Conservation (phyloP, 2,888 invertebrate species). For the Mystacides longicornis region DNA sequence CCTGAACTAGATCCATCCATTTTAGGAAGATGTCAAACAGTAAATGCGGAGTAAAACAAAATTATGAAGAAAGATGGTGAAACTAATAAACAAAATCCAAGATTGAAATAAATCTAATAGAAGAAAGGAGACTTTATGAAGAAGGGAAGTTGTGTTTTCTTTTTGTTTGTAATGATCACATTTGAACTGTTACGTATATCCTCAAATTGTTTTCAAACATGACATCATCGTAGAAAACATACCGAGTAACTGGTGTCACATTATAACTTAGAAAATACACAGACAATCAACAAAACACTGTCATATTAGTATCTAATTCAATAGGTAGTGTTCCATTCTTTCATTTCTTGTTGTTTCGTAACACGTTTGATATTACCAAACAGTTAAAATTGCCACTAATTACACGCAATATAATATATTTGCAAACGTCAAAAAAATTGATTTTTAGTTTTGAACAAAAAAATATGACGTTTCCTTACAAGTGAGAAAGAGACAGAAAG, state of each 20-base stretch:
- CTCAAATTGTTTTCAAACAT: conserved; percentile 21
- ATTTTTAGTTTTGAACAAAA: conserved; percentile 20
- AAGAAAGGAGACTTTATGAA: not conserved
- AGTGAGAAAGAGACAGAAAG: not conserved
- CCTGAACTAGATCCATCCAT: conserved; percentile 18
- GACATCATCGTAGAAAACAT: conserved; percentile 14
- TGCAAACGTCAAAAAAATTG: conserved; percentile 24
- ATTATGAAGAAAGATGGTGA: not conserved
- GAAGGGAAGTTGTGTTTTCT: not conserved
- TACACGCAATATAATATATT: conserved; percentile 9
- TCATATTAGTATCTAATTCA: not conserved
- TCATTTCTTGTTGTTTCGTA: conserved; percentile 8
- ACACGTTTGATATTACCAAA: not conserved
- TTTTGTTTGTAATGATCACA: not conserved
- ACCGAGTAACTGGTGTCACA: conserved; percentile 16
- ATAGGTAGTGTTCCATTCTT: not conserved
- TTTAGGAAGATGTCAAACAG: not conserved
- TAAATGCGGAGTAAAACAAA: not conserved
- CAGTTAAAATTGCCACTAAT: conserved; percentile 10
- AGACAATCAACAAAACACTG: not conserved
- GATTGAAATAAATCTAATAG: not conserved
- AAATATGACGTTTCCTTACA: conserved; percentile 21
- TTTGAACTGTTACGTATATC: conserved; percentile 11
- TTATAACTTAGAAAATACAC: conserved; percentile 5
- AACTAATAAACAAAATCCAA: not conserved